Conservation (phyloP, 2,113 vertebrate species). For the Pollachius pollachius region DNA sequence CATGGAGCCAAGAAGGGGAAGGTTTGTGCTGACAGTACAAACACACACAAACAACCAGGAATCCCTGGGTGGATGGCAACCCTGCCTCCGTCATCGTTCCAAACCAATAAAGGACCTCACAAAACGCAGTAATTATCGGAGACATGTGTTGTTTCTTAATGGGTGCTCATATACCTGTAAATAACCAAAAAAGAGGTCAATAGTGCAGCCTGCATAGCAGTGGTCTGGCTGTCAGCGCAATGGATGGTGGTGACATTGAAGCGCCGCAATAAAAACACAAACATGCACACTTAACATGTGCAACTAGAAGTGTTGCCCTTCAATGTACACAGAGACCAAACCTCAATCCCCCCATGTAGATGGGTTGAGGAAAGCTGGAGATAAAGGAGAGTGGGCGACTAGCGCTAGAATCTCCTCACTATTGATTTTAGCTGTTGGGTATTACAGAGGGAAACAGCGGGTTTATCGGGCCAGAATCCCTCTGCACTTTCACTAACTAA, state of each 20-base stretch:
- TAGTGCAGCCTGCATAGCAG: not conserved
- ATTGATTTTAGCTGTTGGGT: constrained; percentile 98
- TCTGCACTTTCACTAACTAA: constrained; percentile 89
- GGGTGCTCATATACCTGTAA: not conserved
- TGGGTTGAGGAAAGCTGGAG: constrained; percentile 61
- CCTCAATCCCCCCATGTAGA: not conserved
- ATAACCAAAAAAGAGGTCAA: not conserved
- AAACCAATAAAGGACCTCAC: too few species aligned
- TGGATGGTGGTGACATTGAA: not conserved
- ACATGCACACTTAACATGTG: not conserved
- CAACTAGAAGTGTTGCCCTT: constrained; percentile 12
- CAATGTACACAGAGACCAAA: constrained; percentile 5
- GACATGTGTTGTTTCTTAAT: too few species aligned
- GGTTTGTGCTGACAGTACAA: too few species aligned
- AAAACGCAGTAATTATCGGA: too few species aligned
- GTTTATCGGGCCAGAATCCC: constrained; percentile 93
- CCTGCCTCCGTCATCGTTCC: too few species aligned
- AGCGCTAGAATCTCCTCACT: constrained; percentile 88
- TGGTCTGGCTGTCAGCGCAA: not conserved
- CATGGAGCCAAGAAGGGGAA: too few species aligned
- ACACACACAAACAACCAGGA: too few species aligned
- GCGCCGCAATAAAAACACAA: constrained; percentile 2
- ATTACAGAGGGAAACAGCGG: constrained; percentile 89
- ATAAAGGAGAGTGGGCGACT: constrained; percentile 78
- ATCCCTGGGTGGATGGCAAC: too few species aligned